phyloP scores from a whole-genome alignment of 2,888 invertebrate species.

The Bellardia pandia region DNA sequence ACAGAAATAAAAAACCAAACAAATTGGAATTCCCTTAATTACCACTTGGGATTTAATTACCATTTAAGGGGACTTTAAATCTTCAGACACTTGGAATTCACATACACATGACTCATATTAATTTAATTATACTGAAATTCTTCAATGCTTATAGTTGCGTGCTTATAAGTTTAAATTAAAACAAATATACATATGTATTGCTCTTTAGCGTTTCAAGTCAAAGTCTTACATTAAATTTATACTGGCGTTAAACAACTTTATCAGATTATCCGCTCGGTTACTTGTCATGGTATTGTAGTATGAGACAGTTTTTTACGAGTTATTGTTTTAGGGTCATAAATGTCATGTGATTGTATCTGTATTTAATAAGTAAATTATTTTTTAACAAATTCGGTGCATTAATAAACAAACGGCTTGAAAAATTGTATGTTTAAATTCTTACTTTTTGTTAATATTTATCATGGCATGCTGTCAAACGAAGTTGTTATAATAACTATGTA shows the following conservation, averaged over 20 bases:
- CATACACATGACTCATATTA: slow-evolving; percentile 46
- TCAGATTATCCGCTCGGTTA: slow-evolving; percentile 40
- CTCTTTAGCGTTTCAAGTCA: background rate
- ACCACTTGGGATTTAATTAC: slow-evolving; percentile 6
- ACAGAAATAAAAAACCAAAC: slow-evolving; percentile 14
- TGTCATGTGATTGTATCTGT: slow-evolving; percentile 13
- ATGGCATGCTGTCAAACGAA: slow-evolving; percentile 2
- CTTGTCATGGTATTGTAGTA: background rate
- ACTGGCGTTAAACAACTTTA: slow-evolving; percentile 26
- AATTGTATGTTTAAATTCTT: slow-evolving; percentile 14
- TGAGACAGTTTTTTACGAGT: background rate
- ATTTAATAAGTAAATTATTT: slow-evolving; percentile 9
- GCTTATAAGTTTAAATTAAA: slow-evolving; percentile 25
- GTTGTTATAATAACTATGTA: background rate
- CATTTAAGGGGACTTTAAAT: background rate
- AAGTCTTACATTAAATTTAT: slow-evolving; percentile 36
- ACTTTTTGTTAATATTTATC: background rate
- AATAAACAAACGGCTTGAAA: background rate
- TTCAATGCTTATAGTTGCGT: slow-evolving; percentile 22
- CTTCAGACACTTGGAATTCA: slow-evolving; percentile 8
- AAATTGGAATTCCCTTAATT: slow-evolving; percentile 50
- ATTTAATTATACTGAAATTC: slow-evolving; percentile 33
- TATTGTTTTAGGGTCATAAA: slow-evolving; percentile 26
- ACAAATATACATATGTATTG: slow-evolving; percentile 16
- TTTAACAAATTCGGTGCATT: slow-evolving; percentile 33